phyloP scores from a whole-genome alignment of 2,113 vertebrate genomes.

The Stigmatopora argus region DNA sequence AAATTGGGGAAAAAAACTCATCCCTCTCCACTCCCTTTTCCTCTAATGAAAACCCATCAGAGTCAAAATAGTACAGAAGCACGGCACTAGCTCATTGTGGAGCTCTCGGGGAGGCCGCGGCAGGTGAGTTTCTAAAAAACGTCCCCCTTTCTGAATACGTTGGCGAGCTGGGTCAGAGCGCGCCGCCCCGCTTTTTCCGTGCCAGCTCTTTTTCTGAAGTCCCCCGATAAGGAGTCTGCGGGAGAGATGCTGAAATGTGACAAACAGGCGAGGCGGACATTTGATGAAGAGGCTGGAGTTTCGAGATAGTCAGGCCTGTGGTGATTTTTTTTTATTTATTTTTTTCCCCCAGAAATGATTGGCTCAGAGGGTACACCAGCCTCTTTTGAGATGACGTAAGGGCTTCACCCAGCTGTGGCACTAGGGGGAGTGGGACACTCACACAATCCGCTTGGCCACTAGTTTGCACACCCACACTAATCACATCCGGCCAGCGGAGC shows the following conservation, averaged over 20 bases:
- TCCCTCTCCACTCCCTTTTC: slow-evolving; percentile 17
- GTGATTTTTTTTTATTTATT: slow-evolving; percentile 20
- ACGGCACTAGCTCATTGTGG: slow-evolving; percentile 41
- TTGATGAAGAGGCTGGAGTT: slow-evolving; percentile 18
- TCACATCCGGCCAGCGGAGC: slow-evolving; percentile 43
- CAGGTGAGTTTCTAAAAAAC: slow-evolving; percentile 58
- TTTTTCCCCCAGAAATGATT: slow-evolving; percentile 16
- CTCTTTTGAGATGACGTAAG: slow-evolving; percentile 59
- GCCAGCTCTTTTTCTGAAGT: slow-evolving; percentile 31
- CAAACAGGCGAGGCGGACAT: slow-evolving; percentile 11
- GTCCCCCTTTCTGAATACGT: slow-evolving; percentile 45
- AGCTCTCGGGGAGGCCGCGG: slow-evolving; percentile 24
- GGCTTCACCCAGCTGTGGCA: slow-evolving; percentile 51
- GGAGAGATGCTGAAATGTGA: slow-evolving; percentile 44
- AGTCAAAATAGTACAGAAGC: slow-evolving; percentile 34
- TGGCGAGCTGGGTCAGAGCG: slow-evolving; percentile 49
- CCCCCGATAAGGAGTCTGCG: slow-evolving; percentile 27
- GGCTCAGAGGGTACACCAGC: slow-evolving; percentile 21
- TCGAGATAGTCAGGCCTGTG: slow-evolving; percentile 26
- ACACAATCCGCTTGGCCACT: slow-evolving; percentile 41
- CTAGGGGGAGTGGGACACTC: slow-evolving; percentile 65
- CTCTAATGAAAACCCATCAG: slow-evolving; percentile 44
- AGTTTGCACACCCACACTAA: slow-evolving; percentile 34
- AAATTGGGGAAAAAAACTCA: slow-evolving; percentile 11
- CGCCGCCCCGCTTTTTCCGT: slow-evolving; percentile 29